These are phyloP conservation scores for Solen grandis DNA, from an alignment of 1,140 invertebrate species.

Conservation along the genomic window DNA sequence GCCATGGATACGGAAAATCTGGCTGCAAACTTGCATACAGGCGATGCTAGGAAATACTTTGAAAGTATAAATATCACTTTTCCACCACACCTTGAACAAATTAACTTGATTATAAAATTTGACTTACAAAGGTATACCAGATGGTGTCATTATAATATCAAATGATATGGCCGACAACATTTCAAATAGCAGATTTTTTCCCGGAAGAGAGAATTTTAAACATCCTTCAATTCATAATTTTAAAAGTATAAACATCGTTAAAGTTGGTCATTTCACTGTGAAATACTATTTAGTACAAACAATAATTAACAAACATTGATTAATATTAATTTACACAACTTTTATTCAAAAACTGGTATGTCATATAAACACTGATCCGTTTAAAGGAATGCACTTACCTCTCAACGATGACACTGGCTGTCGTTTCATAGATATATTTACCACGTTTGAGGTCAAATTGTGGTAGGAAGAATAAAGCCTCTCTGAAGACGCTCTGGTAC, in stretches of 20 bases:
- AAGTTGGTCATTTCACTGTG: too few relatives aligned
- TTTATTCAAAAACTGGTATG: not conserved
- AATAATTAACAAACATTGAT: too few relatives aligned
- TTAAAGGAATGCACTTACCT: constrained; percentile 12
- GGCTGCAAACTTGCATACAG: constrained; percentile 31
- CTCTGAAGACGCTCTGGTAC: constrained; percentile 32
- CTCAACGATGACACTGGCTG: constrained; percentile 31
- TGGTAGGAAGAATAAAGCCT: constrained; percentile 35
- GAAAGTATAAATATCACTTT: constrained; percentile 45
- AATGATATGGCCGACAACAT: not conserved
- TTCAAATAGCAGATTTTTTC: not conserved
- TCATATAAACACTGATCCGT: not conserved
- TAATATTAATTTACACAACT: too few relatives aligned
- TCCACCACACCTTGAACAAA: constrained; percentile 18
- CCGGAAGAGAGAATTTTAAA: not conserved
- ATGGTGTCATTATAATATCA: not conserved
- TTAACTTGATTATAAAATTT: too few relatives aligned
- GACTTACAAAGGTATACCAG: not conserved
- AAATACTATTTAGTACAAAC: too few relatives aligned
- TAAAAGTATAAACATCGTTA: not conserved
- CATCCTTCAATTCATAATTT: not conserved
- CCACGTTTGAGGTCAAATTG: constrained; percentile 45
- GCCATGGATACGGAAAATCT: constrained; percentile 10
- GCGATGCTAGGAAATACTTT: constrained; percentile 42
- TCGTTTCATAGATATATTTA: constrained; percentile 25